Base-by-base conservation (phyloP, 2,888 invertebrate species). In the Nomada ruficornis region DNA sequence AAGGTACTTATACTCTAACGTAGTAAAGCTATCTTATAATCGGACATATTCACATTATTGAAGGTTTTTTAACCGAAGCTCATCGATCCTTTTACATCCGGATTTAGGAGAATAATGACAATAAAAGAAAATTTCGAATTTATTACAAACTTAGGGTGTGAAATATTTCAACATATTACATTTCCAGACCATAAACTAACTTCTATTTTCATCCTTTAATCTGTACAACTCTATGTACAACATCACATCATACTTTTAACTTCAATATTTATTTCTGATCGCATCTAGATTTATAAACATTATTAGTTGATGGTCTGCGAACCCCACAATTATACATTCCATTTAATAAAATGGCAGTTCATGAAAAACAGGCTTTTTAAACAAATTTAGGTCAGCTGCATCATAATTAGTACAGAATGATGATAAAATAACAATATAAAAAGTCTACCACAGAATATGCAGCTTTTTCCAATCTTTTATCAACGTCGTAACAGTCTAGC, bases 151-250 rank as follows among this genome's bases (percentile, higher is more conserved):
- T 60, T 79, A 15, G 82, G 71, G 55, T 79, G 70, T 63, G 67
- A 88, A 88, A 87, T 80, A 80, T 67, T 74, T 76, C 26, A 64
- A 85, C 73, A 80, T 54, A 86, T 84, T 70, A 85, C 86, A 90
- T 81, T 85, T 86, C 92, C 92, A 93, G 93, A 93, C 92, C 93
- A 93, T 93, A 92, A 94, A 93, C 93, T 93, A 93, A 93, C 91
- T 89, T 83, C 85, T 92, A 91, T 84, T 83, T 91, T 92, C 91
- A 93, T 89, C 89, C 77, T 88, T 91, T 93, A 93, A 71, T 87
- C 90, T 93, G 92, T 92, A 92, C 93, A 93, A 93, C 92, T 93
- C 90, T 93, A 93, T 93, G 90, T 93, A 93, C 92, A 94, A 92
- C 88, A 88, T 86, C 88, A 85, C 89, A 90, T 88, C 87, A 92